phyloP scores from a whole-genome alignment of 2,113 vertebrate species.

The Myotis davidii region DNA sequence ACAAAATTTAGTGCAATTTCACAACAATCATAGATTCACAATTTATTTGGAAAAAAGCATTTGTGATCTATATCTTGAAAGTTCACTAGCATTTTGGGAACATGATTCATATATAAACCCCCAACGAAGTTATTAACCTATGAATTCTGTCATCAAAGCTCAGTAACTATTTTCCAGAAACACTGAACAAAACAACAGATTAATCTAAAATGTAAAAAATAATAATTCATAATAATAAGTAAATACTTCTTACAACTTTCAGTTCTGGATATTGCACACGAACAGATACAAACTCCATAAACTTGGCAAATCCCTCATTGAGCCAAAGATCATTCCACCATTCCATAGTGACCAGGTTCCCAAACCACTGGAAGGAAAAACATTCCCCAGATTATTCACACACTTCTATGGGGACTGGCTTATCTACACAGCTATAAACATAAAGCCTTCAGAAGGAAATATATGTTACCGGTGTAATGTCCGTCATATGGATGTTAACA shows the following conservation, averaged over 20 bases:
- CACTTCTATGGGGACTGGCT: not conserved
- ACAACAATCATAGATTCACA: not conserved
- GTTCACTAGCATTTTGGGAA: constrained; percentile 1
- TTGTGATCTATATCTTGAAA: not conserved
- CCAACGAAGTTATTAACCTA: not conserved
- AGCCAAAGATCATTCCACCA: constrained; percentile 93
- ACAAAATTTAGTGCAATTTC: not conserved
- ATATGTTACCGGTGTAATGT: not conserved
- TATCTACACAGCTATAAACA: not conserved
- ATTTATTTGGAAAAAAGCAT: not conserved
- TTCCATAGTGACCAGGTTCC: constrained; percentile 91
- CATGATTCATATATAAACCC: not conserved
- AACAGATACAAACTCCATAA: constrained; percentile 90
- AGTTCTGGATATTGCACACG: constrained; percentile 87
- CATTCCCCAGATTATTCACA: not conserved
- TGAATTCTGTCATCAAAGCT: not conserved
- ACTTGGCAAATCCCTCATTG: constrained; percentile 91
- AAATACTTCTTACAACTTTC: constrained; percentile 86
- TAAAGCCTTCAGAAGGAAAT: not conserved
- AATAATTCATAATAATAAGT: not conserved
- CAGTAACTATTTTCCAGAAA: not conserved
- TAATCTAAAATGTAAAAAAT: not conserved
- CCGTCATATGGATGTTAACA: not conserved
- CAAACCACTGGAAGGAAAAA: constrained; percentile 87
- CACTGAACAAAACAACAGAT: not conserved